These are phyloP conservation scores for Folsomia manolachei DNA, from an alignment of 2,888 invertebrate genomes.

Conservation along the genomic window DNA sequence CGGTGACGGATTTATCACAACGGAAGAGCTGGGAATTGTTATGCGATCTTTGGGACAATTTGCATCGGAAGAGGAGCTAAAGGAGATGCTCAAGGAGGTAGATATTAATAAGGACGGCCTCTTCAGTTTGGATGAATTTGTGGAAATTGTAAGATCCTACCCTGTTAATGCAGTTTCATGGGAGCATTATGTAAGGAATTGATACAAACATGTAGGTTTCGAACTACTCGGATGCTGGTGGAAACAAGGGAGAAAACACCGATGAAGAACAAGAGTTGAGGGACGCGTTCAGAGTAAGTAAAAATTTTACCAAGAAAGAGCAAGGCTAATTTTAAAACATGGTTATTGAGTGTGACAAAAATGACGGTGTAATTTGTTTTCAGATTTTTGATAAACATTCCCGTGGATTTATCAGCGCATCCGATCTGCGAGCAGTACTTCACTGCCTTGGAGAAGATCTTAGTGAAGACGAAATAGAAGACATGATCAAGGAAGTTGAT, in stretches of 20 bases:
- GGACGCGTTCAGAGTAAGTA: conserved; percentile 75
- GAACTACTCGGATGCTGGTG: too few species aligned
- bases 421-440: conserved; percentile 78
- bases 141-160: conserved; percentile 52
- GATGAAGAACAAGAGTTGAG: conserved; percentile 57
- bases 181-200: too few species aligned
- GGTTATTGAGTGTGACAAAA: background rate
- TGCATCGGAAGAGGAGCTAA: conserved; percentile 52
- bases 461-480: conserved; percentile 88
- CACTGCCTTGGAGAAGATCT: conserved; percentile 85
- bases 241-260: conserved; percentile 50
- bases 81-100: conserved; percentile 51
- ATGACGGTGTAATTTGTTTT: background rate
- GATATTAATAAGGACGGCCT: conserved; percentile 52
- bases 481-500: conserved; percentile 85
- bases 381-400: conserved; percentile 82
- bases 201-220: too few species aligned
- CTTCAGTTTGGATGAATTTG: conserved; percentile 53
- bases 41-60: conserved; percentile 53
- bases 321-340: background rate
- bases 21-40: conserved; percentile 52
- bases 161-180: too few species aligned
- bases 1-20: conserved; percentile 52
- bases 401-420: conserved; percentile 86
- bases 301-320: background rate